Base-by-base conservation (phyloP, 2,113 vertebrate genomes). In the Phalacrocorax pelagicus region DNA sequence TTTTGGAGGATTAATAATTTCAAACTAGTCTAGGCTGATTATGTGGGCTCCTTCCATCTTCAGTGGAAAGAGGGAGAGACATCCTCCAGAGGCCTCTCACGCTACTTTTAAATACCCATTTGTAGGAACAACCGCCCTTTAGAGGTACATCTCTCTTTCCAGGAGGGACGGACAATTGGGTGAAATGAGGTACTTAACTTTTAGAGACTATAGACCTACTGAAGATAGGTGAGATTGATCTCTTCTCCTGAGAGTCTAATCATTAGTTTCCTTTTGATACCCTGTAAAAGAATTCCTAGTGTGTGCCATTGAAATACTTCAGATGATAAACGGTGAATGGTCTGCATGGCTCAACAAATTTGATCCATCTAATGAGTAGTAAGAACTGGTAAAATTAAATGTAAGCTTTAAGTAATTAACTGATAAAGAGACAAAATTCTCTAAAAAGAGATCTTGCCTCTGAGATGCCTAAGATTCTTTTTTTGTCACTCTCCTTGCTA, bases 1-100 rank as follows among this genome's bases (percentile, higher is more conserved):
- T 52, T 90, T 88, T 69, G 49, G 66, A 65, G 79, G 49, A 72
- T 96, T 90, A 93, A 92, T 94, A n/a, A 91, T 79, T 65, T 81
- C 91, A 71, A 51, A 75, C 65, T 81, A 84, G 65, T 81, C 54
- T 79, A 30, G 10, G 10, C 7, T 93, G 90, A 82, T 94, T 88
- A 82, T 40, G 27, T 82, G 66, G 82, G 21, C 52, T 86, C 27
- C 30, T 70, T 86, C 79, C 30, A 65, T 44, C 30, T 52, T 92
- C 19, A 65, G 65, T 10, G 15, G 40, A 81, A 86, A 46, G 40
- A 88, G n/a, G 19, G 40, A 59, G 54, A 82, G 40, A 58, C 11
- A 36, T 74, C 27, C 46, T 88, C 55, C 49, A 58, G 54, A 52
- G 75, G 62, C 17, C 4, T 49, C 32, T 70, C 59, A 34, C 14